Base-by-base conservation (phyloP, 2,113 vertebrate species). In the Apodemus sylvaticus region DNA sequence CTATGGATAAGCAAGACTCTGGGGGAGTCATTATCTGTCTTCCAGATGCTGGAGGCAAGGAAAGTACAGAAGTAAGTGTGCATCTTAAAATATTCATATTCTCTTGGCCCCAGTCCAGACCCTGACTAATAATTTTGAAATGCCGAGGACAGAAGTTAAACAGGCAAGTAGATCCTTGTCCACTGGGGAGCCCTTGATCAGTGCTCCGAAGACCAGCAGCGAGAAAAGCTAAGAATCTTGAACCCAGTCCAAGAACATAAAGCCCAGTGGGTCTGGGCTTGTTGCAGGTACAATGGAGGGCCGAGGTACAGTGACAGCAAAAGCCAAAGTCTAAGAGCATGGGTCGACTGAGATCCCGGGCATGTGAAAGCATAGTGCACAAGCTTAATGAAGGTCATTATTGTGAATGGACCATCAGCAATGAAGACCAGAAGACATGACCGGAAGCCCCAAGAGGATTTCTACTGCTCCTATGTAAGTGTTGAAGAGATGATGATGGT, bases 121-220 rank as follows among this genome's bases (percentile, higher is more conserved):
- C 94, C 97, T 99, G 98, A 98, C 98, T 98, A 98, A 99, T 98
- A 95, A 94, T 96, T 98, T 98, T 98, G 98, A 98, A 99, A 98
- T 98, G 98, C 79, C 97, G 98, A 98, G 95, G 97, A 98, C 97
- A 98, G 98, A 98, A 98, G 97, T 98, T 98, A 98, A 98, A 98
- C 98, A 98, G 98, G 94, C 98, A 97, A 98, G 96, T 98, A 98
- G 96, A 97, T 98, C 94, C 90, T 64, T 68, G 94, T 86, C 78
- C 98, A 89, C 97, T 4, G 89, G 98, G 98, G 98, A 98, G 92
- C 36, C 88, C 91, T 98, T 98, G 98, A 98, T 98, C 97, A 98
- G 96, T 64, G 20, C 36, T 0, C 26, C 22, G 93, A 83, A 64
- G 97, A 92, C 20, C 87, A 98, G 97, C 97, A 97, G 93, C 96